phyloP scores from a whole-genome alignment of 2,888 invertebrate species.

The Phengaris alcon region DNA sequence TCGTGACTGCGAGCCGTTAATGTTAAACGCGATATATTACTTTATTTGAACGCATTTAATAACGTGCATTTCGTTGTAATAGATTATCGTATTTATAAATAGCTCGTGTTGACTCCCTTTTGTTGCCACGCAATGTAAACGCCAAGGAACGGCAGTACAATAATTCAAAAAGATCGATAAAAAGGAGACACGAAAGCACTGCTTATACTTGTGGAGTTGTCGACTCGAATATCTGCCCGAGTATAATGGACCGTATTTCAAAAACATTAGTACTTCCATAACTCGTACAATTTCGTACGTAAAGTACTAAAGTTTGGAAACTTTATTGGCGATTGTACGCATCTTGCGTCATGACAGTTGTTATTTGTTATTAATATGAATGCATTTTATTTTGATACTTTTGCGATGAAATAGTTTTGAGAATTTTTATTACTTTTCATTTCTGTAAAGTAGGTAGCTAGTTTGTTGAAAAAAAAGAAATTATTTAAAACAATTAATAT shows the following conservation, averaged over 20 bases:
- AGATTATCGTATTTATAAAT: constrained; percentile 17
- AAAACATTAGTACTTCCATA: constrained; percentile 29
- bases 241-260: constrained; percentile 30
- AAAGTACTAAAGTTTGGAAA: constrained; percentile 32
- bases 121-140: constrained; percentile 41
- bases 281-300: background rate
- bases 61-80: constrained; percentile 3
- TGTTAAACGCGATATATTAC: constrained; percentile 3
- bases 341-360: constrained; percentile 42
- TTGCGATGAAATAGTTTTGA: background rate
- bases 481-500: no score
- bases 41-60: constrained; percentile 18
- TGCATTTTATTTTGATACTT: constrained; percentile 30
- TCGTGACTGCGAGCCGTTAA: constrained; percentile 21
- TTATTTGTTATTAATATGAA: constrained; percentile 34
- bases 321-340: constrained; percentile 42
- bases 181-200: constrained; percentile 40
- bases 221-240: constrained; percentile 35
- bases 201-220: constrained; percentile 40
- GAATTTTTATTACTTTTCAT: background rate
- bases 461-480: no score
- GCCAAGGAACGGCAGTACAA: constrained; percentile 29
- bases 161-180: constrained; percentile 50
- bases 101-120: constrained; percentile 46
- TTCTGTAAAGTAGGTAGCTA: background rate